Conservation (phyloP, 2,888 invertebrate species). For the Griposia aprilina region DNA sequence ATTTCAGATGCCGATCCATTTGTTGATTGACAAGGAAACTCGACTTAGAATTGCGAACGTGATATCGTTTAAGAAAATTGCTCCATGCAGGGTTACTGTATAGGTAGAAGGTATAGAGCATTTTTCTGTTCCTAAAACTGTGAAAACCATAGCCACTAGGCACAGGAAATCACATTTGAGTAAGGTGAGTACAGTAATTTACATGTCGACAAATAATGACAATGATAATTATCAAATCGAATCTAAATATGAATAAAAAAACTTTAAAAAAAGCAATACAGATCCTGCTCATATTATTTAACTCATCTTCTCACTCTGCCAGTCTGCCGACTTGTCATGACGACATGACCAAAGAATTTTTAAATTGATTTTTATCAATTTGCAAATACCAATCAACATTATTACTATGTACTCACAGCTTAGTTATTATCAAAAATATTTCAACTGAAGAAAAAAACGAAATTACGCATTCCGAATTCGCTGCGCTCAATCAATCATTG, state of each 20-base stretch:
- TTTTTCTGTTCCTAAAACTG: not conserved
- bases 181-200: too few relatives aligned
- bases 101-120: not conserved
- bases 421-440: slow-evolving; percentile 39
- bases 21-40: slow-evolving; percentile 26
- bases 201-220: not conserved
- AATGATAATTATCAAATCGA: not conserved
- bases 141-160: not conserved
- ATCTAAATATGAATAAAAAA: not conserved
- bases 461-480: slow-evolving; percentile 51
- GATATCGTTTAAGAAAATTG: slow-evolving; percentile 18
- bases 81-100: not conserved
- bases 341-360: slow-evolving; percentile 37
- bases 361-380: slow-evolving; percentile 45
- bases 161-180: too few relatives aligned
- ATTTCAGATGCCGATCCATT: slow-evolving; percentile 37
- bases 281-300: not conserved
- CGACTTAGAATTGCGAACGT: slow-evolving; percentile 1
- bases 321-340: slow-evolving; percentile 15
- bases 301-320: not conserved
- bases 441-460: slow-evolving; percentile 24
- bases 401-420: slow-evolving; percentile 19
- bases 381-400: slow-evolving; percentile 44
- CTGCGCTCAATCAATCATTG: slow-evolving; percentile 56
- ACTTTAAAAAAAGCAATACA: slow-evolving; percentile 1